Evolutionary conservation across 2,113 vertebrate species (phyloP).

Genomic region (Heteronetta atricapilla): DNA sequence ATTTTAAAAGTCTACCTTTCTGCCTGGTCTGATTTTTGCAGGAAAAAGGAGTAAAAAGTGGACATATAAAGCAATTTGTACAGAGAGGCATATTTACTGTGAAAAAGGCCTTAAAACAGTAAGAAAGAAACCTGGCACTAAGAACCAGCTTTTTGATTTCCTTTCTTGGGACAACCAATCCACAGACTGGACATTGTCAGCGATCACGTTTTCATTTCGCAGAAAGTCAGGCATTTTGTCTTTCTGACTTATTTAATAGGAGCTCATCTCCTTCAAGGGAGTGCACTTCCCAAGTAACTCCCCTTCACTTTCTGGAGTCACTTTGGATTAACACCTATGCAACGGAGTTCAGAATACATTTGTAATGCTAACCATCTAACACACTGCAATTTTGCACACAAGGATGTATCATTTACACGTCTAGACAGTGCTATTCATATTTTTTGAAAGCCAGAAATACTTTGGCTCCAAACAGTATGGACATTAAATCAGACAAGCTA

Average conservation of each 20-base stretch:
- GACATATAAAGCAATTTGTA: constrained; percentile 66
- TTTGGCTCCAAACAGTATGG: background rate
- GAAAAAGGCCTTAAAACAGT: constrained; percentile 63
- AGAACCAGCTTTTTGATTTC: constrained; percentile 62
- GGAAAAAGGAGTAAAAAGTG: constrained; percentile 68
- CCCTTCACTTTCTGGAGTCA: background rate
- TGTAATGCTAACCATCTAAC: background rate
- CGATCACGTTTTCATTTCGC: background rate
- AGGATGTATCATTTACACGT: background rate
- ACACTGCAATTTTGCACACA: background rate
- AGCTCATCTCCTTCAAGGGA: background rate
- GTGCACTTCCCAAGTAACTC: background rate
- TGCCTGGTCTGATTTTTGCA: constrained; percentile 67
- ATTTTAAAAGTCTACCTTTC: constrained; percentile 67
- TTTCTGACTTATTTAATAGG: background rate
- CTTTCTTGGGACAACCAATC: constrained; percentile 62
- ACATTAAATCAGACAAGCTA: constrained; percentile 37
- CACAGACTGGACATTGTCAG: constrained; percentile 54
- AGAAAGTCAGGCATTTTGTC: constrained; percentile 21
- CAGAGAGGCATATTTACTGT: constrained; percentile 45
- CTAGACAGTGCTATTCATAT: background rate
- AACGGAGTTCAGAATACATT: background rate
- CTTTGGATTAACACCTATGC: background rate
- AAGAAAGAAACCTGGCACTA: constrained; percentile 62
- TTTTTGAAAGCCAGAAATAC: constrained; percentile 39